Evolutionary conservation across 2,113 vertebrate species (phyloP).

Genomic region (Petaurus breviceps): DNA sequence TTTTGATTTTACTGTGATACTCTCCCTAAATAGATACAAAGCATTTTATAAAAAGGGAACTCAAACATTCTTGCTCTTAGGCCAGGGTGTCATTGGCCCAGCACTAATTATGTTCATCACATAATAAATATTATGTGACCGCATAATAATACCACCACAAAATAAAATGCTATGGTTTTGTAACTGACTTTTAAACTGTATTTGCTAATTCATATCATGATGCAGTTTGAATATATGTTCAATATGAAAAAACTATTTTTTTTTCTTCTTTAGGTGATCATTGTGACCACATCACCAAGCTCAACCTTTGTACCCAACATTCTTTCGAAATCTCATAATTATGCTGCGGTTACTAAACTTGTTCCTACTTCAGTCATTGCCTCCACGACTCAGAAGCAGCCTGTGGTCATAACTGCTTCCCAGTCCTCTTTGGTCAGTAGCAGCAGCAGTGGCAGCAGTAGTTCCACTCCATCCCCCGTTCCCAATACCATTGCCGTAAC

Average conservation of each 20-base stretch:
- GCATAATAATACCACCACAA: background rate
- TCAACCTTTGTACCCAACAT: conserved; percentile 99
- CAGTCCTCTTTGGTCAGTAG: conserved; percentile 84
- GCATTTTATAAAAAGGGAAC: conserved; percentile 41
- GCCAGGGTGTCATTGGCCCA: conserved; percentile 26
- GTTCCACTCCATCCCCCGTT: conserved; percentile 82
- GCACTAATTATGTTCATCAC: background rate
- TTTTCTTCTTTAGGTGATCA: conserved; percentile 91
- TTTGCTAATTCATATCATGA: background rate
- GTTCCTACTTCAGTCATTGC: conserved; percentile 92
- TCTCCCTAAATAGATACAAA: conserved; percentile 38
- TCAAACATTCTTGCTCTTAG: conserved; percentile 8
- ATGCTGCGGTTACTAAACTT: conserved; percentile 94
- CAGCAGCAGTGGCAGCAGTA: conserved; percentile 81
- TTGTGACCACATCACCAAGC: conserved; percentile 98
- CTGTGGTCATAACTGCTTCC: conserved; percentile 92
- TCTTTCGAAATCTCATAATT: conserved; percentile 98
- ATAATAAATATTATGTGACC: conserved; percentile 7
- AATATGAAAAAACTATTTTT: conserved; percentile 70
- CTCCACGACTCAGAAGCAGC: conserved; percentile 92
- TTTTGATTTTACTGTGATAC: conserved; percentile 55
- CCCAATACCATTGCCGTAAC: conserved; percentile 92
- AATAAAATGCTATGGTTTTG: conserved; percentile 32
- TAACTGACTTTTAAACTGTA: conserved; percentile 32
- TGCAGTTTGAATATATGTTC: background rate